Conservation (phyloP, 2,113 vertebrate species). For the Pygathrix nemaeus region DNA sequence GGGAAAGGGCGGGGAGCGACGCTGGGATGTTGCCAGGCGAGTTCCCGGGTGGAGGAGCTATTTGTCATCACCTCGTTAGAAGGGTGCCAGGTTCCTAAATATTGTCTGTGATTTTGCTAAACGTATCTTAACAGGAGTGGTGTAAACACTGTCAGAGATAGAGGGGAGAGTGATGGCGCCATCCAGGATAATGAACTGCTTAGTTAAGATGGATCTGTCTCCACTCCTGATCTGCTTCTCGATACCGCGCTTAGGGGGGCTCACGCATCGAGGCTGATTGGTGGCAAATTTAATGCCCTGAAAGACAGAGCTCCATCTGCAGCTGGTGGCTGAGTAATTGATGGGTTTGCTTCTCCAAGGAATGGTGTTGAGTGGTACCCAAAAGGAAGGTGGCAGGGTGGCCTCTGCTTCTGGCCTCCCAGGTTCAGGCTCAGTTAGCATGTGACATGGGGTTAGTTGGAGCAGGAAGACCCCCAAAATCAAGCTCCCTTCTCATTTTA, state of each 20-base stretch:
- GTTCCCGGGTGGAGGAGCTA: neutral
- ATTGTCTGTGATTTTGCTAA: constrained; percentile 52
- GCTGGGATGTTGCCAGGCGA: neutral
- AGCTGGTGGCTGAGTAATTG: neutral
- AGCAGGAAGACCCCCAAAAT: neutral
- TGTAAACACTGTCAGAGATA: constrained; percentile 53
- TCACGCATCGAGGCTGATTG: fast-evolving
- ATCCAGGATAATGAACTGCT: constrained; percentile 47
- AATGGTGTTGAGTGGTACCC: fast-evolving
- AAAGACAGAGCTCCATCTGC: neutral
- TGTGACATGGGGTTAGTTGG: neutral
- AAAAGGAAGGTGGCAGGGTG: neutral
- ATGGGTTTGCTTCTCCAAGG: neutral
- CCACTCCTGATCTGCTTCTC: neutral
- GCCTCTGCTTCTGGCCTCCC: neutral
- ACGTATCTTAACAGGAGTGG: constrained; percentile 43
- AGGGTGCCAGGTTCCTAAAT: constrained; percentile 8
- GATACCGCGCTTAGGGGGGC: fast-evolving
- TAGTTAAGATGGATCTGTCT: constrained; percentile 34
- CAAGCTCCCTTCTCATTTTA: neutral
- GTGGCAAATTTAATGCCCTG: neutral
- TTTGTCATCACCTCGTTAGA: neutral
- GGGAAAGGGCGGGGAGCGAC: fast-evolving
- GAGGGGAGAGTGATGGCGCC: constrained; percentile 45
- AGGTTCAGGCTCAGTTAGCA: neutral